phyloP scores from a whole-genome alignment of 2,888 invertebrate species.

The Amorpha juglandis region DNA sequence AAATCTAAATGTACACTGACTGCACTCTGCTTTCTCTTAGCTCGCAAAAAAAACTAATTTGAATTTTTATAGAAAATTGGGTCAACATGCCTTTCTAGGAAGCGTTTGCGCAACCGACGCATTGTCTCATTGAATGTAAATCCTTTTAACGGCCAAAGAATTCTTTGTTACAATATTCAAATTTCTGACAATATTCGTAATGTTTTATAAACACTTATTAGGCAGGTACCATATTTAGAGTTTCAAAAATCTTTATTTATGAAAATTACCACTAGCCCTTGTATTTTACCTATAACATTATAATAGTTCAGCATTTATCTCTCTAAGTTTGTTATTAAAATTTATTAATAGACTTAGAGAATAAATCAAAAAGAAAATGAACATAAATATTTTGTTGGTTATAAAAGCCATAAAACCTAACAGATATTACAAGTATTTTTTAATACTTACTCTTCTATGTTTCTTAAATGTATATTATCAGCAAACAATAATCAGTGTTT shows the following conservation, averaged over 20 bases:
- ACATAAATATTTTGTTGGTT: too few species aligned
- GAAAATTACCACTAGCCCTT: too few species aligned
- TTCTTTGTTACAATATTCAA: slow-evolving; percentile 15
- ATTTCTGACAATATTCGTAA: not conserved
- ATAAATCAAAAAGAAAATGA: too few species aligned
- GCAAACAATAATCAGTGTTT: too few species aligned
- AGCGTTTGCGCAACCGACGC: slow-evolving; percentile 49
- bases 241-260: not conserved
- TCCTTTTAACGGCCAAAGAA: slow-evolving; percentile 34
- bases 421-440: too few species aligned
- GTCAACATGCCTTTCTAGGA: slow-evolving; percentile 69
- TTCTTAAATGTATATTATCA: too few species aligned
- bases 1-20: slow-evolving; percentile 68
- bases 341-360: too few species aligned
- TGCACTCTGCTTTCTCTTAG: slow-evolving; percentile 72
- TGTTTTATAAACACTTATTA: not conserved
- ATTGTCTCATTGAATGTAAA: slow-evolving; percentile 42
- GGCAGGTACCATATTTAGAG: not conserved
- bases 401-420: too few species aligned
- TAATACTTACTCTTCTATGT: too few species aligned
- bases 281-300: too few species aligned
- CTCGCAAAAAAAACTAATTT: slow-evolving; percentile 79
- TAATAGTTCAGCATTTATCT: too few species aligned
- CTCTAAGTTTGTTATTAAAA: too few species aligned
- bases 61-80: slow-evolving; percentile 79